Evolutionary conservation across 1,140 invertebrate genomes (phyloP), one percentile per base, ranked within the genome.

Genomic region (Bombus sylvicola): DNA sequence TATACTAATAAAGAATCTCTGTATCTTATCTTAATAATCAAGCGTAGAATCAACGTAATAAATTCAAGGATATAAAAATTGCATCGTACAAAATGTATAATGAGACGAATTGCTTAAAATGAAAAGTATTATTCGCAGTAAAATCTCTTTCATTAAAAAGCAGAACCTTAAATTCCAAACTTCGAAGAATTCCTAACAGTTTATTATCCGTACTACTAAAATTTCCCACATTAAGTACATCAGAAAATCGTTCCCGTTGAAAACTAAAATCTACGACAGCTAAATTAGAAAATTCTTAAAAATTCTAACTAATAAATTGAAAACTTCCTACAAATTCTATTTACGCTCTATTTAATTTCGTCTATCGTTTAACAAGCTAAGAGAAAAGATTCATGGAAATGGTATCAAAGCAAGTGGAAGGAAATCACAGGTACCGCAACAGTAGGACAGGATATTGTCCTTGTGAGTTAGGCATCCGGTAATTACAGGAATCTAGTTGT

Each of bases 401-500:
- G 28, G 59, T 62, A 62, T n/a, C 59, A 13, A 41, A 41, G 15
- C 25, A 15, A 41, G 12, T 39, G 1, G 10, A 13, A 71, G 25
- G 12, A 41, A 41, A 41, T 8, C 37, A 10, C 3, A 10, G 34
- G 10, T 71, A 1, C 10, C 25, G 22, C 68, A 71, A 39, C 68
- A 10, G 10, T 28, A 25, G 25, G 22, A 13, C 68, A 39, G 25
- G 37, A 71, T 28, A 39, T 71, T 22, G 34, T 25, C 37, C 34
- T 25, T 83, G 74, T 88, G 73, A 47, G 83, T 90, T 74, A 69
- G 69, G 39, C 69, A 85, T 87, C 85, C 83, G 79, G 83, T 73
- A 86, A 91, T 90, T 86, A 86, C 39, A 25, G 62, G 34, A 86
- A 81, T 89, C 79, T 82, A 78, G 37, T 85, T 82, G 68, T 43